phyloP scores from a whole-genome alignment of 2,113 vertebrate species.

The Plecturocebus donacophilus region DNA sequence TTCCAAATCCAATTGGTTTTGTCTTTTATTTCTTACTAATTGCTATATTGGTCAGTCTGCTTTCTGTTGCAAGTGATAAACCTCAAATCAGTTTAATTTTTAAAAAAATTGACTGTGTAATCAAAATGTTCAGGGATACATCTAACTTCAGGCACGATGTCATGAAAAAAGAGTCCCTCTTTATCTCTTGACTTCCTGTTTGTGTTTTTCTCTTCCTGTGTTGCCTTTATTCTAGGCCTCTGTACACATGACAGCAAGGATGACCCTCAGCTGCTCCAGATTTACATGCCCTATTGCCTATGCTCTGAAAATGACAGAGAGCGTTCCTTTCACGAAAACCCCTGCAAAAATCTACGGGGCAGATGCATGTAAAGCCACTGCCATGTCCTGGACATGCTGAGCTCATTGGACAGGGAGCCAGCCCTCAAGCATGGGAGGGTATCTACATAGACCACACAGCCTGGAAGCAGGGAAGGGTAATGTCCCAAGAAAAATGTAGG shows the following conservation, averaged over 20 bases:
- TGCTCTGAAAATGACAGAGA: background rate
- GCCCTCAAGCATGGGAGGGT: background rate
- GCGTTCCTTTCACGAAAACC: background rate
- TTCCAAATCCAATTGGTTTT: background rate
- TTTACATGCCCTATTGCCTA: background rate
- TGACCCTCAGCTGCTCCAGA: background rate
- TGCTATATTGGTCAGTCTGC: background rate
- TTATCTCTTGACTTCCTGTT: background rate
- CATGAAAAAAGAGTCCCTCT: background rate
- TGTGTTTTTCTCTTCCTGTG: no score
- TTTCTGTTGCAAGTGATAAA: background rate
- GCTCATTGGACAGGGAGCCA: background rate
- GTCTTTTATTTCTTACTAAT: background rate
- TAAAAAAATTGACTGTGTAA: background rate
- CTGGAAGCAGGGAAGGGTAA: background rate
- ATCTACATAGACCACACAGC: fast-evolving
- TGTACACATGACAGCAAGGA: background rate
- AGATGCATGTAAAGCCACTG: background rate
- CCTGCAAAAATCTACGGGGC: background rate
- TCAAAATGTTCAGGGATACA: background rate
- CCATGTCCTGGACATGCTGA: background rate
- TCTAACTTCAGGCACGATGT: background rate
- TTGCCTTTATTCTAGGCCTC: background rate
- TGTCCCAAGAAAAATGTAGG: background rate
- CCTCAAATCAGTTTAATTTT: background rate